A percentile compares a stretch with the other conserved stretches of the same genome.
These are phyloP conservation scores for Whitmania pigra DNA, from an alignment of 1,140 invertebrate species.

Conservation along the genomic window DNA sequence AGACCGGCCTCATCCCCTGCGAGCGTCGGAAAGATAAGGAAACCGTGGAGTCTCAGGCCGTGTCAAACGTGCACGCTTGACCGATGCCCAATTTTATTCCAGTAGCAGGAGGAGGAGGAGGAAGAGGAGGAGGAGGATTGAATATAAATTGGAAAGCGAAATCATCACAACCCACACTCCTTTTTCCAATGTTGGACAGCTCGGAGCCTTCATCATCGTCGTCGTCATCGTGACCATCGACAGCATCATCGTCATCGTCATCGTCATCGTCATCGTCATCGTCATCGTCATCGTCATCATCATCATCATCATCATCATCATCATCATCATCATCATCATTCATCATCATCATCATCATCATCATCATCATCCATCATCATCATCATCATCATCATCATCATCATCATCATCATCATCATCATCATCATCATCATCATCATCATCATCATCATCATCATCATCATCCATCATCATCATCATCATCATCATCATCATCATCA, in stretches of 20 bases:
- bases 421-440: slow-evolving; percentile 2
- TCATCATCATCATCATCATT: slow-evolving; percentile 9
- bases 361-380: neutral
- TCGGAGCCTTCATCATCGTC: neutral
- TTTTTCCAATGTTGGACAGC: too few species aligned
- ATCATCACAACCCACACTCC: too few species aligned
- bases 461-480: too few species aligned
- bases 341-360: neutral
- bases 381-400: neutral
- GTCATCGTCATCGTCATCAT: neutral
- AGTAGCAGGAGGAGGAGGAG: too few species aligned
- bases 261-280: neutral
- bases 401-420: neutral
- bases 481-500: neutral
- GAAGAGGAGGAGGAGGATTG: too few species aligned
- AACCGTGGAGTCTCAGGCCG: too few species aligned
- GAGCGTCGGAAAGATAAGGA: too few species aligned
- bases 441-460: slow-evolving; percentile 6
- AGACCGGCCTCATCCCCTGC: too few species aligned
- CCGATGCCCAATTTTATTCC: too few species aligned
- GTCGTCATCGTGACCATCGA: neutral
- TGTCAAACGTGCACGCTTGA: too few species aligned
- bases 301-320: neutral
- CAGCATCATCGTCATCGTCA: neutral
- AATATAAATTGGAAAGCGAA: too few species aligned